phyloP scores from a whole-genome alignment of 2,888 invertebrate species.

The Aspidapion aeneum region DNA sequence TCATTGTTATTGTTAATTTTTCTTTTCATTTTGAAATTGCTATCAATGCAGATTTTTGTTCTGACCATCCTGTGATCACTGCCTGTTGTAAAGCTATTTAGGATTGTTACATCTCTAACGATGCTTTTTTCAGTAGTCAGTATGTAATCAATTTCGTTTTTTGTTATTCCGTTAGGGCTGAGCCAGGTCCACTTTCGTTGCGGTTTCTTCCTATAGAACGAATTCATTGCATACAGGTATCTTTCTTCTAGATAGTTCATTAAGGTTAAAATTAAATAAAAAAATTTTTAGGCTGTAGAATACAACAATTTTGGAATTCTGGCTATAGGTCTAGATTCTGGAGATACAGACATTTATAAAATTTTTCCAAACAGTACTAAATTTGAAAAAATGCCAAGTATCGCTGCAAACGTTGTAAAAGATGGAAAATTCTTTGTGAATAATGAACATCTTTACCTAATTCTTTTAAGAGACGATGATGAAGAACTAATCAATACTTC shows the following conservation, averaged over 20 bases:
- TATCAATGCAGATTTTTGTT: too few species aligned
- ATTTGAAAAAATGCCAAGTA: conserved; percentile 26
- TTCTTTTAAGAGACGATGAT: conserved; percentile 29
- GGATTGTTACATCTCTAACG: too few species aligned
- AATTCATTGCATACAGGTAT: too few species aligned
- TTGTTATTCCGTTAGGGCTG: too few species aligned
- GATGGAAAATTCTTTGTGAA: conserved; percentile 37
- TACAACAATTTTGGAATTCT: conserved; percentile 20
- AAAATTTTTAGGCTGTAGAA: conserved; percentile 17
- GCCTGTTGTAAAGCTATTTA: too few species aligned
- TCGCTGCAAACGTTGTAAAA: conserved; percentile 23
- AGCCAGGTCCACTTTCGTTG: too few species aligned
- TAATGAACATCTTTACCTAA: conserved; percentile 32
- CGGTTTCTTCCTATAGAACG: too few species aligned
- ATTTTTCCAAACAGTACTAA: neutral
- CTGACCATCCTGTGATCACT: too few species aligned
- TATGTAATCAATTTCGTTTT: too few species aligned
- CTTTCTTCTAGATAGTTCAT: conserved; percentile 1
- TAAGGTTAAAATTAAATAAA: conserved; percentile 4
- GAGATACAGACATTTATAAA: conserved; percentile 5
- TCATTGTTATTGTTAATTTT: too few species aligned
- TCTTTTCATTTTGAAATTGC: too few species aligned
- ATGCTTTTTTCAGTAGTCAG: too few species aligned
- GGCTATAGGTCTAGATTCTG: conserved; percentile 1
- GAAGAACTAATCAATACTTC: conserved; percentile 26